Conservation (phyloP, 2,888 invertebrate genomes). For the Drosophila falleni region DNA sequence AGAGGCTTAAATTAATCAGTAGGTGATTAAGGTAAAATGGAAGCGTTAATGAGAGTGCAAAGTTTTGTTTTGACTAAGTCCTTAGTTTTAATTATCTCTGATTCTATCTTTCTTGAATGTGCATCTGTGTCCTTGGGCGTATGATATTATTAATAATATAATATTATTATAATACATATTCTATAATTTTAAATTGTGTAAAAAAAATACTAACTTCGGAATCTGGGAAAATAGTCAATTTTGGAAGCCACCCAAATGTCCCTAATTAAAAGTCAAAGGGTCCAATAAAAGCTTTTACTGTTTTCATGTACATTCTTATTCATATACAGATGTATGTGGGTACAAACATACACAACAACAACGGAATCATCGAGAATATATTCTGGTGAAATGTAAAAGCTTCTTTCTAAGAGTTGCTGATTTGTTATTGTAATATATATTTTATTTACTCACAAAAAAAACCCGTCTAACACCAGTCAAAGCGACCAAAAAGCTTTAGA, state of each 20-base stretch:
- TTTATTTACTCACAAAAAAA: slow-evolving; percentile 64
- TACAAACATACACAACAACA: slow-evolving; percentile 6
- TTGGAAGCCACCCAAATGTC: neutral
- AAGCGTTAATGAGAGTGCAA: slow-evolving; percentile 44
- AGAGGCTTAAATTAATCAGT: neutral
- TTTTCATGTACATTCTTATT: neutral
- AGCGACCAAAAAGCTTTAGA: slow-evolving; percentile 62
- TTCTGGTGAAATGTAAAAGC: slow-evolving; percentile 78
- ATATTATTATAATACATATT: too few species aligned
- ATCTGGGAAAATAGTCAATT: neutral
- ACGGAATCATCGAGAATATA: slow-evolving; percentile 55
- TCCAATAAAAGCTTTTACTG: slow-evolving; percentile 8
- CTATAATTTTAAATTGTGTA: too few species aligned
- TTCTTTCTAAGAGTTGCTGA: slow-evolving; percentile 43
- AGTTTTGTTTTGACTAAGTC: slow-evolving; percentile 10
- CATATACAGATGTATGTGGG: neutral
- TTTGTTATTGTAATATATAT: slow-evolving; percentile 68
- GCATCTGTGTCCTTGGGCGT: too few species aligned
- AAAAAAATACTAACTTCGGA: too few species aligned
- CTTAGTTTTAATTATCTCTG: slow-evolving; percentile 6
- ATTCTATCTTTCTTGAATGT: neutral
- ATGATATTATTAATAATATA: too few species aligned
- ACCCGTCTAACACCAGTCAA: slow-evolving; percentile 28
- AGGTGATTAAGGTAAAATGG: slow-evolving; percentile 37
- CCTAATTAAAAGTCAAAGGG: neutral